phyloP scores from a whole-genome alignment of 2,113 vertebrate species.

The Neoarius graeffei region DNA sequence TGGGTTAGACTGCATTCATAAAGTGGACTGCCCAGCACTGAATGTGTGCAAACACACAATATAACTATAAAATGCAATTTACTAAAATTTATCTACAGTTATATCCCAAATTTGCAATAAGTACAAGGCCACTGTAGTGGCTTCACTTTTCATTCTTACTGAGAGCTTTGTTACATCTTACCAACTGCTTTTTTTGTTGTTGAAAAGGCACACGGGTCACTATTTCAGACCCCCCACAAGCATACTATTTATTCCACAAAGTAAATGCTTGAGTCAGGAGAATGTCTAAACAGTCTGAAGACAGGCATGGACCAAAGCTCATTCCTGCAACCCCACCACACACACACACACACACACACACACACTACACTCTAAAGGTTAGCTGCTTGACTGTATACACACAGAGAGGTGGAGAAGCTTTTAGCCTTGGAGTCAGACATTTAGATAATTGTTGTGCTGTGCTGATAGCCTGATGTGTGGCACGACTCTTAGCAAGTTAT shows the following conservation, averaged over 20 bases:
- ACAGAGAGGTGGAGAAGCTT: conserved; percentile 7
- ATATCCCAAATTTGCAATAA: not conserved
- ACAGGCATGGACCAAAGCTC: not conserved
- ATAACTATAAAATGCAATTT: not conserved
- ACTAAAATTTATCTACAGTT: not conserved
- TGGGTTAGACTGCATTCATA: not conserved
- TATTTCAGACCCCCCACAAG: conserved; percentile 19
- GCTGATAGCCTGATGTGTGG: conserved; percentile 38
- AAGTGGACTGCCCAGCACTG: not conserved
- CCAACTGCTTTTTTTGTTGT: not conserved
- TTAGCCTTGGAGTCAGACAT: conserved; percentile 14
- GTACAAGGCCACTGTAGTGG: not conserved
- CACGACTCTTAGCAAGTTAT: conserved; percentile 23
- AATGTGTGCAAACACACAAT: not conserved
- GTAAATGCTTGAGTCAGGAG: conserved; percentile 39
- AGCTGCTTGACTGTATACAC: conserved; percentile 20
- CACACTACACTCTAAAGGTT: not conserved
- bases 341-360: not conserved
- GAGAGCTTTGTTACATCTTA: not conserved
- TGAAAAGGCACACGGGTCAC: not conserved
- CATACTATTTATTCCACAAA: conserved; percentile 29
- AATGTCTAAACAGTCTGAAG: conserved; percentile 24
- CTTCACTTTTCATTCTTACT: not conserved
- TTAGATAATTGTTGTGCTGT: conserved; percentile 35
- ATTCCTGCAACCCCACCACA: not conserved